Conservation (phyloP, 2,113 vertebrate genomes). For the Azemiops feae region DNA sequence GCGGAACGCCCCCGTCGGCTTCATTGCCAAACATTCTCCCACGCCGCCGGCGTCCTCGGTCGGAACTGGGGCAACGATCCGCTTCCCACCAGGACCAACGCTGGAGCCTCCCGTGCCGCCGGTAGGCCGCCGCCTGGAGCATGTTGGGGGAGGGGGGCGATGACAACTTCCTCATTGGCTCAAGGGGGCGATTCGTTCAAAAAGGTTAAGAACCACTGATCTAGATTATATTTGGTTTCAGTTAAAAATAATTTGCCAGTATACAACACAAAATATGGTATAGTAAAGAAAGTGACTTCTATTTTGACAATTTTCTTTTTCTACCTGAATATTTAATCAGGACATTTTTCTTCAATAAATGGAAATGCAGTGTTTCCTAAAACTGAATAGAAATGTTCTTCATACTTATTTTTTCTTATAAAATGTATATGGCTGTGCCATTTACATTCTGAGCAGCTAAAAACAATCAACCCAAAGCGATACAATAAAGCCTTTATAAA, state of each 20-base stretch:
- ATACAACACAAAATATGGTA: slow-evolving; percentile 28
- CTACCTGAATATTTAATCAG: slow-evolving; percentile 36
- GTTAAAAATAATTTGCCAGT: slow-evolving; percentile 30
- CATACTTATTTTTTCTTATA: too few relatives aligned
- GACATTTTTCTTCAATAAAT: slow-evolving; percentile 13
- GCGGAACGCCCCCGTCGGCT: too few relatives aligned
- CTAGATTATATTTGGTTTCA: slow-evolving; percentile 29
- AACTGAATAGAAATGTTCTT: background rate
- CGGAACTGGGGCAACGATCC: too few relatives aligned
- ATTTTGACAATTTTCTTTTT: slow-evolving; percentile 24
- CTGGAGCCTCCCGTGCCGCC: too few relatives aligned
- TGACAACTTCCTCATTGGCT: too few relatives aligned
- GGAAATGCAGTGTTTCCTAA: background rate
- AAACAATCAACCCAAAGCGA: background rate
- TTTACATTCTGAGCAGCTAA: background rate
- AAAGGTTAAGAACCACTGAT: too few relatives aligned
- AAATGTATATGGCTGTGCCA: background rate
- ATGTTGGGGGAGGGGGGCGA: too few relatives aligned
- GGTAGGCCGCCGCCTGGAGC: too few relatives aligned
- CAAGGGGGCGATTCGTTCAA: too few relatives aligned
- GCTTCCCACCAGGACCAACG: too few relatives aligned
- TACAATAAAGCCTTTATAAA: background rate
- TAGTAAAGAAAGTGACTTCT: slow-evolving; percentile 26
- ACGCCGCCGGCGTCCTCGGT: too few relatives aligned
- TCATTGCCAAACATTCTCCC: too few relatives aligned